Evolutionary conservation across 2,888 invertebrate species (phyloP).

Genomic region (Orchestes rusci): DNA sequence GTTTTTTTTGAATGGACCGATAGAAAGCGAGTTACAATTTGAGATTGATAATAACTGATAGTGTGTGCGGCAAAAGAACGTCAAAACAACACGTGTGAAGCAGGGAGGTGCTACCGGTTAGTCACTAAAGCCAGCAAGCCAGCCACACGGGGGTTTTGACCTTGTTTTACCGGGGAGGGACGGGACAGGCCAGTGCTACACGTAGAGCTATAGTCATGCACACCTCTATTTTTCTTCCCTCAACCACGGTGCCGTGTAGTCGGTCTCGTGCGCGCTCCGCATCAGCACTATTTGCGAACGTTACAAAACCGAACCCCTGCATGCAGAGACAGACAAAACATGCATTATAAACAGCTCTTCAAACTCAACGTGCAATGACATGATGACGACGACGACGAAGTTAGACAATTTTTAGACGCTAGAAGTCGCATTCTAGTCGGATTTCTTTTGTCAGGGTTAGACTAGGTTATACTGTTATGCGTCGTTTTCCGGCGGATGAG

Average conservation of each 20-base stretch:
- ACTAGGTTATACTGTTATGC: conserved; percentile 37
- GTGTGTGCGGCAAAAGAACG: conserved; percentile 47
- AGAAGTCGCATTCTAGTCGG: conserved; percentile 44
- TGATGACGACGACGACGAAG: too few relatives aligned
- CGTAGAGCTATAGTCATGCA: conserved; percentile 69
- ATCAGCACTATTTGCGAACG: conserved; percentile 99
- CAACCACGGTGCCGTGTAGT: conserved; percentile 99
- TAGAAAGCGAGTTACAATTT: conserved; percentile 20
- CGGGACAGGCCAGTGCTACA: conserved; percentile 53
- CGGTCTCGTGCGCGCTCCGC: conserved; percentile 99
- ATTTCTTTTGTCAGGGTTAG: conserved; percentile 35
- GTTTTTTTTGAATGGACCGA: conserved; percentile 30
- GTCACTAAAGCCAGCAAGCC: conserved; percentile 47
- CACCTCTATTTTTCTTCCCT: conserved; percentile 99
- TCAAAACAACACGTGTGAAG: conserved; percentile 48
- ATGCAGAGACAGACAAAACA: conserved; percentile 93
- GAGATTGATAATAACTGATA: conserved; percentile 29
- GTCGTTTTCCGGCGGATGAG: neutral
- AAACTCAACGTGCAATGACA: conserved; percentile 69
- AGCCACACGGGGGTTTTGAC: conserved; percentile 47
- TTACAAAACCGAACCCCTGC: conserved; percentile 99
- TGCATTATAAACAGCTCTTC: conserved; percentile 80
- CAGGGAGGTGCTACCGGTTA: conserved; percentile 45
- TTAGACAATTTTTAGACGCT: conserved; percentile 42
- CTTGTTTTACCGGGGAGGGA: conserved; percentile 47